phyloP scores from a whole-genome alignment of 2,888 invertebrate species.

The Calliopum simillimum region DNA sequence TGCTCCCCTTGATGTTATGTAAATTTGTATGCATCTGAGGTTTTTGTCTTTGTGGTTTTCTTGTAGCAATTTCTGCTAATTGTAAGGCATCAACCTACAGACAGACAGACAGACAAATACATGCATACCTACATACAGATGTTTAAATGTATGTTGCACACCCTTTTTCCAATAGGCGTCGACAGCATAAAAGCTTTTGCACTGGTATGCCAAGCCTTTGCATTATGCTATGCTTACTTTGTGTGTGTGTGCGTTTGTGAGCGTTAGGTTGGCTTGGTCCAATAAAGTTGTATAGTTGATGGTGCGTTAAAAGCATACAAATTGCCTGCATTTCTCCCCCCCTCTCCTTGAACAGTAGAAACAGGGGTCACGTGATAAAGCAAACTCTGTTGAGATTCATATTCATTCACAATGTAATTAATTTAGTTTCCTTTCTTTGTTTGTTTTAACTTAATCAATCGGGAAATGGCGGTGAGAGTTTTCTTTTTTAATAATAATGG shows the following conservation, averaged over 20 bases:
- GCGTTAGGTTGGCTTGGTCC: not conserved
- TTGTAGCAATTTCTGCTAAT: conserved; percentile 34
- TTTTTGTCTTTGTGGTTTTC: conserved; percentile 33
- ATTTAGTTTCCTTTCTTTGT: no score
- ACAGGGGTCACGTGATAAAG: no score
- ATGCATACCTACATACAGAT: not conserved
- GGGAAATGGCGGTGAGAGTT: no score
- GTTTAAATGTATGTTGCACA: not conserved
- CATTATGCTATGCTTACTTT: no score
- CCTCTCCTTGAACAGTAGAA: no score
- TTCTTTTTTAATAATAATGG: no score
- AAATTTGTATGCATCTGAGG: conserved; percentile 11
- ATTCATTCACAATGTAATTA: no score
- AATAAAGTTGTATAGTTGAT: conserved; percentile 21
- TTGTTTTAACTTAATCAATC: no score
- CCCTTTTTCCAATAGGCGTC: not conserved
- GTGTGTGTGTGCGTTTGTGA: no score
- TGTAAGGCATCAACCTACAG: conserved; percentile 19
- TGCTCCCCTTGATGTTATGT: not conserved
- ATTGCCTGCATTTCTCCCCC: not conserved
- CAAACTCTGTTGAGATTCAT: no score
- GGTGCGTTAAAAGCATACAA: conserved; percentile 27
- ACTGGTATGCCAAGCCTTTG: not conserved
- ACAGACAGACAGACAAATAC: not conserved
- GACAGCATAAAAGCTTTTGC: not conserved